Evolutionary conservation across 2,888 invertebrate species (phyloP).

Genomic region (Hypomecis punctinalis): DNA sequence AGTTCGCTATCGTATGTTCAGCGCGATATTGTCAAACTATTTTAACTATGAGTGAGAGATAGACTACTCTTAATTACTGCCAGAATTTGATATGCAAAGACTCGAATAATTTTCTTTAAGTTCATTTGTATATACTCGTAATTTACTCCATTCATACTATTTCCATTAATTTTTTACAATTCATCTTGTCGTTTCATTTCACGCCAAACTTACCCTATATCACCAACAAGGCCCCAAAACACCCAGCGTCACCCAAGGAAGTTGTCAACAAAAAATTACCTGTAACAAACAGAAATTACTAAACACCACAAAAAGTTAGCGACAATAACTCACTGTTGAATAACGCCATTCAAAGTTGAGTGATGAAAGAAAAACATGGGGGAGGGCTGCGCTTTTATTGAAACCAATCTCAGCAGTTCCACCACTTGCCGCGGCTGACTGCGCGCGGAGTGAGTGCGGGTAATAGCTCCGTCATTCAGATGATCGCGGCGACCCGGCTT

Average conservation of each 20-base stretch:
- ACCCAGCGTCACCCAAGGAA: conserved; percentile 4
- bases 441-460: conserved; percentile 76
- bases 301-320: conserved; percentile 26
- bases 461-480: conserved; percentile 84
- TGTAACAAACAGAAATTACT: conserved; percentile 57
- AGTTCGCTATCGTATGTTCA: too few relatives aligned
- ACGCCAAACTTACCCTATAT: conserved; percentile 7
- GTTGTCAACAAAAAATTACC: conserved; percentile 52
- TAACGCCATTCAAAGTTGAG: conserved; percentile 76
- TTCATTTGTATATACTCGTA: neutral
- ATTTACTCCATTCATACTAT: neutral
- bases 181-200: neutral
- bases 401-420: conserved; percentile 83
- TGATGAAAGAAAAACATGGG: conserved; percentile 83
- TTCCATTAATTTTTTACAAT: too few relatives aligned
- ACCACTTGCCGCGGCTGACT: conserved; percentile 80
- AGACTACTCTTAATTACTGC: too few relatives aligned
- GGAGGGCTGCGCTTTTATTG: conserved; percentile 82
- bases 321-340: conserved; percentile 55
- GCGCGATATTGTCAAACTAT: too few relatives aligned
- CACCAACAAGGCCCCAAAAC: neutral
- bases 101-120: neutral
- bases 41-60: too few relatives aligned
- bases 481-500: conserved; percentile 73
- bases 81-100: neutral